A percentile compares a stretch with the other conserved stretches of the same genome.
These are phyloP conservation scores for Archaeoteleia sp. DNA, from an alignment of 2,888 invertebrate genomes.

Conservation along the genomic window DNA sequence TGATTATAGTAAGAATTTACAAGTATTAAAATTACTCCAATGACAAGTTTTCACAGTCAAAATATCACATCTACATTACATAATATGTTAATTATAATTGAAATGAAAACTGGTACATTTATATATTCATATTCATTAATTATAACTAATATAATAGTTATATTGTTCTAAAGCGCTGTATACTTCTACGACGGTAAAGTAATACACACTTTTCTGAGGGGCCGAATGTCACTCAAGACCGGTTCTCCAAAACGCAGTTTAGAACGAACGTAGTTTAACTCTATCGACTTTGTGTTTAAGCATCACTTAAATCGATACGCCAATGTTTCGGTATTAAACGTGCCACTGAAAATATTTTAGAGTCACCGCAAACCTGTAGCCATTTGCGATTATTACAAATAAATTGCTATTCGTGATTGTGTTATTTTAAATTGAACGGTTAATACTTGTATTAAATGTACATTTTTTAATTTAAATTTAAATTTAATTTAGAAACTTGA, in stretches of 20 bases:
- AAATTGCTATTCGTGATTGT: constrained; percentile 13
- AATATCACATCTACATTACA: no score
- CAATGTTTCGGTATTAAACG: constrained; percentile 28
- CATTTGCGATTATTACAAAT: constrained; percentile 25
- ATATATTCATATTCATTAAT: no score
- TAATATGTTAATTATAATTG: no score
- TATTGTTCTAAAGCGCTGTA: constrained; percentile 23
- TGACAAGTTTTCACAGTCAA: no score
- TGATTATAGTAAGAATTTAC: no score
- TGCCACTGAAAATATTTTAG: constrained; percentile 40
- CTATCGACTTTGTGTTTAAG: constrained; percentile 37
- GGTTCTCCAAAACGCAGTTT: constrained; percentile 46
- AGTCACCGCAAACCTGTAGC: constrained; percentile 13
- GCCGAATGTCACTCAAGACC: constrained; percentile 50
- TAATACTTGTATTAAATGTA: no score
- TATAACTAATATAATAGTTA: no score
- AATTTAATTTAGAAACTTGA: no score
- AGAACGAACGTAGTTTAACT: constrained; percentile 37
- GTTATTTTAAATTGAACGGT: no score
- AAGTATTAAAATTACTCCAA: no score
- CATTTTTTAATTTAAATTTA: no score
- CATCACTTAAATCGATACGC: constrained; percentile 41
- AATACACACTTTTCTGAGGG: constrained; percentile 35
- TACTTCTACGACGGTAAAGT: constrained; percentile 20
- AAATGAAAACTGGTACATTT: no score